A percentile compares a stretch with the other conserved stretches of the same genome.
Conservation (phyloP, 2,797 vertebrate species). For the Macroramphosus scolopax region DNA sequence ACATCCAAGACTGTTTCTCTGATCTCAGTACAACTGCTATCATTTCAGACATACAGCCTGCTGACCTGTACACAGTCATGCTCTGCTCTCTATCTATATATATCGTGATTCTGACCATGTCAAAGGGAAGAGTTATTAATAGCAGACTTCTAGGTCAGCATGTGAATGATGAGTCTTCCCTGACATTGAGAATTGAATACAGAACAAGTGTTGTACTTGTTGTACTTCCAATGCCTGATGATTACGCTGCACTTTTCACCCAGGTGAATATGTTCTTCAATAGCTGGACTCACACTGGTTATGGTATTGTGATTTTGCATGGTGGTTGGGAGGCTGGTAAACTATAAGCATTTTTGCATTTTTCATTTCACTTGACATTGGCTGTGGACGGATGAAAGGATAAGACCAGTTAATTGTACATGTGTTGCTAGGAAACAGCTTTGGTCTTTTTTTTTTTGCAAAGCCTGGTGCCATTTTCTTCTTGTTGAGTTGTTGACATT, state of each 20-base stretch:
- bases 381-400: conserved; percentile 24
- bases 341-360: conserved; percentile 4
- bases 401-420: conserved; percentile 19
- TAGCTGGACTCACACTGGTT: not conserved
- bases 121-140: conserved; percentile 60
- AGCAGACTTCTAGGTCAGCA: conserved; percentile 29
- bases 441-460: conserved; percentile 10
- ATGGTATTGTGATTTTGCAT: conserved; percentile 3
- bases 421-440: conserved; percentile 58
- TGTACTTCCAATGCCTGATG: too few relatives aligned
- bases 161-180: conserved; percentile 17
- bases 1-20: not conserved
- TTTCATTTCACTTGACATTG: not conserved
- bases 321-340: not conserved
- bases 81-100: conserved; percentile 53
- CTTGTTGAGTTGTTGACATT: conserved; percentile 35
- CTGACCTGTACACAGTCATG: conserved; percentile 32
- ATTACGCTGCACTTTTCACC: too few relatives aligned
- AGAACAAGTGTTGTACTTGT: too few relatives aligned
- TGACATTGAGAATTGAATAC: conserved; percentile 27
- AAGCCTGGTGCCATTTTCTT: conserved; percentile 12
- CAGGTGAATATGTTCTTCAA: conserved; percentile 36
- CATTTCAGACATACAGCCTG: conserved; percentile 12
- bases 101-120: conserved; percentile 35
- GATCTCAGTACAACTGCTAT: conserved; percentile 3